A percentile compares a stretch with the other conserved stretches of the same genome.
Evolutionary conservation across 2,113 vertebrate genomes (phyloP).

Genomic region (Nothocercus nigrocapillus): DNA sequence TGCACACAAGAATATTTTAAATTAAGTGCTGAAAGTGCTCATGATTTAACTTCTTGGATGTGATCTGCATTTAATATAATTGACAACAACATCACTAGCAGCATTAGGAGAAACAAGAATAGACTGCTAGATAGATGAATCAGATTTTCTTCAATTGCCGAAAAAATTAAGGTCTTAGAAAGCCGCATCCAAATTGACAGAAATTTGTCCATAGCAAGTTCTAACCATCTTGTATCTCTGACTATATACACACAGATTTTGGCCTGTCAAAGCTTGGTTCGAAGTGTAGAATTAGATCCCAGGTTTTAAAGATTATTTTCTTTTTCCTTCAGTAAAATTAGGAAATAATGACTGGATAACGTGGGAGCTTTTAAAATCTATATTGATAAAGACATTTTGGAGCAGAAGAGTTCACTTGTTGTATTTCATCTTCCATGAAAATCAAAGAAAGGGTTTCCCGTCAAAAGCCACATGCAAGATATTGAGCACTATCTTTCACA

Average conservation of each 20-base stretch:
- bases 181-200: background rate
- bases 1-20: background rate
- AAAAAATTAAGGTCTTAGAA: background rate
- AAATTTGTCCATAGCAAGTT: background rate
- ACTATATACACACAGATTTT: too few relatives aligned
- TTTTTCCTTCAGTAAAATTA: background rate
- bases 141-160: background rate
- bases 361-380: background rate
- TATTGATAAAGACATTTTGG: background rate
- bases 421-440: background rate
- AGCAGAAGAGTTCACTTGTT: background rate
- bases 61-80: background rate
- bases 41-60: background rate
- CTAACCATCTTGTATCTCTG: rapidly evolving
- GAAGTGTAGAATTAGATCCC: background rate
- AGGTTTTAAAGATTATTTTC: background rate
- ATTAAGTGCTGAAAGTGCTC: background rate
- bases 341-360: background rate
- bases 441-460: background rate
- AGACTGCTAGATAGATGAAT: background rate
- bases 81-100: background rate
- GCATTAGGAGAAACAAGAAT: background rate
- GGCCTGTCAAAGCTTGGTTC: background rate
- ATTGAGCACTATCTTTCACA: background rate
- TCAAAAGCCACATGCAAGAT: background rate